Conservation (phyloP, 30 jellyfish, hydroid and myxozoan species). For the Pseudorhiza aurosa region DNA sequence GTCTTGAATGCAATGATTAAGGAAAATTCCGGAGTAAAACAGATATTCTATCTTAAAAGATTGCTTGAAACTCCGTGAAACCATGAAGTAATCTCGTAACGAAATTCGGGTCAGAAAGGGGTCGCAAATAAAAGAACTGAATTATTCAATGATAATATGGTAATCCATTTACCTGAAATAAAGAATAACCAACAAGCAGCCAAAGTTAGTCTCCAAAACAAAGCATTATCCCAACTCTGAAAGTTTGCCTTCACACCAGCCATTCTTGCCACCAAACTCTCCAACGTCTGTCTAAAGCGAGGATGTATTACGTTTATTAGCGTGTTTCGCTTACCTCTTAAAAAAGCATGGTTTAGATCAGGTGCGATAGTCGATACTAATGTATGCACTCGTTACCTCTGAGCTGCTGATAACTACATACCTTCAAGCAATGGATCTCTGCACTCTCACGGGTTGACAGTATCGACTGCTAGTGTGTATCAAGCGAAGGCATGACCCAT, state of each 20-base stretch:
- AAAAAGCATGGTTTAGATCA: not conserved
- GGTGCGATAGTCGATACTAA: not conserved
- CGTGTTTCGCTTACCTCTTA: not conserved
- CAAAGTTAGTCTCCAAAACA: not conserved
- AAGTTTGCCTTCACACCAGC: not conserved
- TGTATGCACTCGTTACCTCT: not conserved
- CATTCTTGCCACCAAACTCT: not conserved
- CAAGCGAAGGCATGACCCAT: conserved; percentile 1
- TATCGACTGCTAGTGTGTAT: not conserved
- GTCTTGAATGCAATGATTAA: no score
- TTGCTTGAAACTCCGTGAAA: conserved; percentile 2
- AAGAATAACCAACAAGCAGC: not conserved
- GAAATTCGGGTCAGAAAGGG: not conserved
- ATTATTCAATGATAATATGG: not conserved
- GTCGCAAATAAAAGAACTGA: not conserved
- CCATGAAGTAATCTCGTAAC: not conserved
- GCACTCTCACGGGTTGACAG: not conserved
- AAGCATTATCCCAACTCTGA: not conserved
- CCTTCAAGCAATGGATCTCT: not conserved
- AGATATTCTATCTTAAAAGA: no score
- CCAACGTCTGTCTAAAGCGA: not conserved
- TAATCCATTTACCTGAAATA: not conserved
- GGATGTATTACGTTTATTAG: not conserved
- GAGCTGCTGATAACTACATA: not conserved
- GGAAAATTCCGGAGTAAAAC: no score